phyloP scores from a whole-genome alignment of 2,888 invertebrate species.

The Drosophila paranaensis region DNA sequence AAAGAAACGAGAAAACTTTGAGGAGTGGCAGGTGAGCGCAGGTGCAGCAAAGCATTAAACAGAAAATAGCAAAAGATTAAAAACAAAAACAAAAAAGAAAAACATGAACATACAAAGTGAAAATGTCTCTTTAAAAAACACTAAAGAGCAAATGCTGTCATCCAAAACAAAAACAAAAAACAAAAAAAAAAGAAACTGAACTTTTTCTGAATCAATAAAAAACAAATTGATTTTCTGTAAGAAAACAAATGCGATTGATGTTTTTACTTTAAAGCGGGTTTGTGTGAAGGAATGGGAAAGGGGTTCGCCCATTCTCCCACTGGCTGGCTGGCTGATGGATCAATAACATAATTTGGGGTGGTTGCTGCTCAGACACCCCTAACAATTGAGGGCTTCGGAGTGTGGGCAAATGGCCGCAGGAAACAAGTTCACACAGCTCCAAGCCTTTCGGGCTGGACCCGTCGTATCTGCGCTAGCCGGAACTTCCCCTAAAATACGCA shows the following conservation, averaged over 20 bases:
- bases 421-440: slow-evolving; percentile 11
- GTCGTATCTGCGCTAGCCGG: slow-evolving; percentile 3
- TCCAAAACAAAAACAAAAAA: slow-evolving; percentile 70
- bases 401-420: slow-evolving; percentile 2
- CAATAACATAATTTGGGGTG: slow-evolving; percentile 23
- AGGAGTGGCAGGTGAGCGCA: slow-evolving; percentile 11
- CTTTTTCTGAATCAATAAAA: slow-evolving; percentile 84
- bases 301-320: not conserved
- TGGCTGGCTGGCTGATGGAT: not conserved
- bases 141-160: slow-evolving; percentile 61
- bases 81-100: slow-evolving; percentile 22
- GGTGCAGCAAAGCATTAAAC: slow-evolving; percentile 33
- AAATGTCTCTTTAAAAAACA: slow-evolving; percentile 58
- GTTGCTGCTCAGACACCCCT: slow-evolving; percentile 10
- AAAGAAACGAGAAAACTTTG: slow-evolving; percentile 34
- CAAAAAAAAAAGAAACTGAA: slow-evolving; percentile 69
- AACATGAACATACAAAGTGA: slow-evolving; percentile 40
- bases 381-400: not conserved
- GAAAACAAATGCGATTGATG: slow-evolving; percentile 77
- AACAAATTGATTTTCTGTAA: slow-evolving; percentile 84
- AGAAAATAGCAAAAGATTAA: slow-evolving; percentile 73
- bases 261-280: slow-evolving; percentile 44
- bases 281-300: not conserved
- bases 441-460: slow-evolving; percentile 27
- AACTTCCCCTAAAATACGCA: slow-evolving; percentile 24